Evolutionary conservation across 2,797 vertebrate genomes (phyloP), one percentile per base, ranked within the genome.

Genomic region (Alosa sapidissima): DNA sequence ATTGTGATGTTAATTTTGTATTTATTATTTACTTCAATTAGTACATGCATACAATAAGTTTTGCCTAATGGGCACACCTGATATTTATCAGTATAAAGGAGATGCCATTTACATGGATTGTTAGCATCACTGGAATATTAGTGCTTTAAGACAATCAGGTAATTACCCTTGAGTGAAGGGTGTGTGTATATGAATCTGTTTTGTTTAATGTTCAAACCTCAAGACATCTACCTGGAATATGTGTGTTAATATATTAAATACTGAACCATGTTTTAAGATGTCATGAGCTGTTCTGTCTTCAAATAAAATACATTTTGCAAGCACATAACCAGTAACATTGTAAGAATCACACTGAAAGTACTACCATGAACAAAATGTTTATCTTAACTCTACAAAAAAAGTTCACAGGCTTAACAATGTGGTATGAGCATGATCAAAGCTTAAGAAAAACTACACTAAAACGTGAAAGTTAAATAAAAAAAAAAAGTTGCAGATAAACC

Each of bases 21-120:
- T 94, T 93, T 94, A 93, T 93, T 86, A 90, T 87, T 82, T 78
- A 47, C 72, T 14, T 78, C 72, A n/a, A 82, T 86, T 82, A 81
- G 36, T 45, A 72, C 68, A 72, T 55, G 21, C 21, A 60, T 60
- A 60, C 6, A 24, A 21, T 60, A 60, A 1, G 7, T 36, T 72
- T 78, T 78, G 36, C 72, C 16, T 78, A 47, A 78, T 78, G 72
- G 72, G 5, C 41, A 78, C 16, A 36, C 41, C 72, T 78, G 36
- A 41, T 78, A 78, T n/a, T 72, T 41, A 36, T 72, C 68, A 72
- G 68, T 33, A 36, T 72, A 14, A 72, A 65, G 24, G 68, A 72
- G 33, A 72, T 41, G 33, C 68, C 72, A 45, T 21, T 0, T 47
- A 45, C 3, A 19, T 78, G 41, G 16, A 36, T 47, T 47, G 21